Percentiles rank a stretch among this genome's conserved stretches.
Evolutionary conservation across 1,140 invertebrate species (phyloP).

Genomic region (Cydia strobilella): DNA sequence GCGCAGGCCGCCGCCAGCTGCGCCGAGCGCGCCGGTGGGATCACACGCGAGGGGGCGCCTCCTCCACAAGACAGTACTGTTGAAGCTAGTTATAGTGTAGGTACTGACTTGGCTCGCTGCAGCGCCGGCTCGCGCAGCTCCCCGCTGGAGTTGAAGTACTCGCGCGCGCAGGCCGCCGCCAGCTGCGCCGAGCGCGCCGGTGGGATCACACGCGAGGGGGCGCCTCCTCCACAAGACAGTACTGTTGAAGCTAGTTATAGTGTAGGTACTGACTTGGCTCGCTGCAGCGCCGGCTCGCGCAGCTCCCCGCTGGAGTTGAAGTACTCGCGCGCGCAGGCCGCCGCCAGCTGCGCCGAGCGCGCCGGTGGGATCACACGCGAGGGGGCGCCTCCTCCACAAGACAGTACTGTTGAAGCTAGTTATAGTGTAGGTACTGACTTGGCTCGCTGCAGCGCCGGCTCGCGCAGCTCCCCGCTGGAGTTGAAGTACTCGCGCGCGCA

Average conservation of each 20-base stretch:
- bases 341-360: no score
- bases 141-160: slow-evolving; percentile 68
- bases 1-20: no score
- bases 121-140: slow-evolving; percentile 57
- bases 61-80: background rate
- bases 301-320: slow-evolving; percentile 50
- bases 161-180: no score
- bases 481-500: slow-evolving; percentile 70
- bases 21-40: no score
- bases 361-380: background rate
- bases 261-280: background rate
- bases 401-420: background rate
- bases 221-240: slow-evolving; percentile 39
- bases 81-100: background rate
- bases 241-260: no score
- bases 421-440: slow-evolving; percentile 46
- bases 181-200: no score
- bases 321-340: slow-evolving; percentile 38
- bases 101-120: slow-evolving; percentile 58
- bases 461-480: slow-evolving; percentile 55
- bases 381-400: background rate
- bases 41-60: no score
- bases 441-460: slow-evolving; percentile 60
- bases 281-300: slow-evolving; percentile 44
- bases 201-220: slow-evolving; percentile 39